Base-by-base conservation (phyloP, 2,888 invertebrate species). In the Cecidostiba fungosa region DNA sequence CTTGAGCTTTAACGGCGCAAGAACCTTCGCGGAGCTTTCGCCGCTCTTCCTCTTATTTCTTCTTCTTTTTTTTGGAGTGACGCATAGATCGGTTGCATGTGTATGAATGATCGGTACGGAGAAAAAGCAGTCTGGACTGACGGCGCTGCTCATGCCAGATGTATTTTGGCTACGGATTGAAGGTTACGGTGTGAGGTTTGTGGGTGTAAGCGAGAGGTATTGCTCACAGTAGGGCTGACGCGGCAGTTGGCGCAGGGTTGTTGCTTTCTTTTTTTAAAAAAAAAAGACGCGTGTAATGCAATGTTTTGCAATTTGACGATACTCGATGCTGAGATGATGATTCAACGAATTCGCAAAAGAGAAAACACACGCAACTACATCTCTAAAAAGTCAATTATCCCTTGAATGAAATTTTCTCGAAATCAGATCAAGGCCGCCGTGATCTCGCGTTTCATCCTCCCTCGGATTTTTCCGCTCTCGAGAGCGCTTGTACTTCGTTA, bases 81-180 rank as follows among this genome's bases (percentile, higher is more conserved):
- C 66, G 66, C 29, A 66, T 66, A 29, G 8, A 3, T 66, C 26
- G 26, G 29, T 26, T 29, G 16, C 29, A 29, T 12, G 3, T 29
- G 29, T 77, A 77, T 59, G 32, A 77, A 39, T 39, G 32, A n/a
- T 39, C 32, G 62, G 23, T 14, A 23, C 23, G 62, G 23, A 36
- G 16, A 85, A 85, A 66, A 77, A 81, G 79, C 82, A 84, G 80
- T n/a, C 26, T 62, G 62, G 39, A 23, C 16, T 66, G 12, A 66
- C 26, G 66, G 29, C 3, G 12, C 26, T 26, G 4, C 50, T 59
- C 36, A 16, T 29, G 59, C 23, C 29, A 23, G 69, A 69, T 69
- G 66, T 66, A 69, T 78, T 78, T 78, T 78, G 78, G 78, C 78
- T 78, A 47, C 32, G 47, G 50, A 47, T 47, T n/a, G 78, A 78